Conservation (phyloP, 35 echinoderm and acorn worm species). For the Chiridota heheva region DNA sequence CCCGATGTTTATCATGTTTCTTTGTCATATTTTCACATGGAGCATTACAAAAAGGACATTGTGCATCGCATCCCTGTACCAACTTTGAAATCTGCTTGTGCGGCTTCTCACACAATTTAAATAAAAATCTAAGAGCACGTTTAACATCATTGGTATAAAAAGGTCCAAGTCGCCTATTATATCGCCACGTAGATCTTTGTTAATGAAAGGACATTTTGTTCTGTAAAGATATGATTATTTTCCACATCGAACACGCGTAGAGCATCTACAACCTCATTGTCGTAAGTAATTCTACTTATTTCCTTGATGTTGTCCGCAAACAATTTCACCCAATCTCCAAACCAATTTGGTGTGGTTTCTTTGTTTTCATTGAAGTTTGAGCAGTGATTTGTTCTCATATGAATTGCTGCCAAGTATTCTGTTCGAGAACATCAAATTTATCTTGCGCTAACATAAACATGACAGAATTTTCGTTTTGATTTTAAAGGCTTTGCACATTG, state of each 20-base stretch:
- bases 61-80: conserved; percentile 8
- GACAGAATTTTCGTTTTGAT: neutral
- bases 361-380: neutral
- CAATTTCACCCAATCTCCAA: neutral
- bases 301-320: neutral
- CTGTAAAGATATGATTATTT: neutral
- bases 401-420: neutral
- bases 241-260: conserved; percentile 17
- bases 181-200: neutral
- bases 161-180: neutral
- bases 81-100: conserved; percentile 3
- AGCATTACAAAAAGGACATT: conserved; percentile 37
- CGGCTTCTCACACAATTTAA: neutral
- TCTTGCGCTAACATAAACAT: neutral
- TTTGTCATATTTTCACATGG: conserved; percentile 33
- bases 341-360: neutral
- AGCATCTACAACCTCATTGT: conserved; percentile 7
- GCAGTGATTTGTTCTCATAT: neutral
- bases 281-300: neutral
- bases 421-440: neutral
- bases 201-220: neutral
- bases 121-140: neutral
- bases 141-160: neutral
- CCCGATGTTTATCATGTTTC: conserved; percentile 34
- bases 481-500: conserved; percentile 13